phyloP scores from a whole-genome alignment of 2,113 vertebrate species.

The Takifugu bimaculatus region DNA sequence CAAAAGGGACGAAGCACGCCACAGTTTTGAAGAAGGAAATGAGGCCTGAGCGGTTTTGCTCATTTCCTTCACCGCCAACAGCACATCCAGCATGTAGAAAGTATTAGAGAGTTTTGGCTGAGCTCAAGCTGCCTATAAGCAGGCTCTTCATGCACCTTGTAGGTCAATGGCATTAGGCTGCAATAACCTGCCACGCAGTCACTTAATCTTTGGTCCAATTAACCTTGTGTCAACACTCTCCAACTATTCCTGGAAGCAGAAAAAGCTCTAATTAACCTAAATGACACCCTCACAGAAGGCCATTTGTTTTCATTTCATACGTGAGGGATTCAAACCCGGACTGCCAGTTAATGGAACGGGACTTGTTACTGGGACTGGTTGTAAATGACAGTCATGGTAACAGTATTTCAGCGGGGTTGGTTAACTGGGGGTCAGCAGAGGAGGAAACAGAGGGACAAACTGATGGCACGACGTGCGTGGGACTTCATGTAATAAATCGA shows the following conservation, averaged over 20 bases:
- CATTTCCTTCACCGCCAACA: background rate
- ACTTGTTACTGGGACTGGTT: slow-evolving; percentile 9
- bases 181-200: slow-evolving; percentile 39
- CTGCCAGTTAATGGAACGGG: slow-evolving; percentile 13
- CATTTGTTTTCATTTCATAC: slow-evolving; percentile 22
- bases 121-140: background rate
- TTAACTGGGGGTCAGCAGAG: slow-evolving; percentile 36
- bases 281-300: slow-evolving; percentile 13
- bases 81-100: background rate
- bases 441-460: slow-evolving; percentile 2
- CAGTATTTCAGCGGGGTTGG: slow-evolving; percentile 32
- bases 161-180: slow-evolving; percentile 35
- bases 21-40: too few species aligned
- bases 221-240: slow-evolving; percentile 45
- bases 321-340: slow-evolving; percentile 17
- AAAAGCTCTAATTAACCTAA: slow-evolving; percentile 59
- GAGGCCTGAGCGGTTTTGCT: background rate
- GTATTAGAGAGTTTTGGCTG: background rate
- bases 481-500: slow-evolving; percentile 37
- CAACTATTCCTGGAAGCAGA: slow-evolving; percentile 52
- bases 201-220: slow-evolving; percentile 66
- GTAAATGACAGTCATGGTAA: slow-evolving; percentile 24
- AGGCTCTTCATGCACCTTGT: slow-evolving; percentile 9
- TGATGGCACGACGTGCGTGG: slow-evolving; percentile 12
- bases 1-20: too few species aligned